Evolutionary conservation across 2,113 vertebrate species (phyloP).

Genomic region (Phyllostomus hastatus): DNA sequence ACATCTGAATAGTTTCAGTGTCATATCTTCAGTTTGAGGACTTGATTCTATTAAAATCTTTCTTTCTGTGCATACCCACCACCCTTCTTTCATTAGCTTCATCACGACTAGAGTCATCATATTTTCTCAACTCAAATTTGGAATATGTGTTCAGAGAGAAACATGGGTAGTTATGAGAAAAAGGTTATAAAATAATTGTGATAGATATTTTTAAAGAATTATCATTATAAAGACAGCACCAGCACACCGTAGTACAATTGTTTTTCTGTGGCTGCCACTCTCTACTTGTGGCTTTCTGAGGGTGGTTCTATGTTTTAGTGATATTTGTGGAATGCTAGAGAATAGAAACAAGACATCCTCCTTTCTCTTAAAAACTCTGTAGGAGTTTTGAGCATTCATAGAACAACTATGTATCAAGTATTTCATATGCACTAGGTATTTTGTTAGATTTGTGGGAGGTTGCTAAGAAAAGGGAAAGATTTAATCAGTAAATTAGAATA

Average conservation of each 20-base stretch:
- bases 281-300: not conserved
- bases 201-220: not conserved
- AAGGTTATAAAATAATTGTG: not conserved
- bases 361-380: not conserved
- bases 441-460: not conserved
- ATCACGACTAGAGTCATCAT: not conserved
- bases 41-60: not conserved
- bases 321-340: not conserved
- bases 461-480: not conserved
- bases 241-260: not conserved
- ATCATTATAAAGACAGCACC: not conserved
- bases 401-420: not conserved
- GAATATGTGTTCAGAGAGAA: not conserved
- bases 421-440: not conserved
- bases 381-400: not conserved
- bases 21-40: not conserved
- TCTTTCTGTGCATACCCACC: not conserved
- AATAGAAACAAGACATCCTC: not conserved
- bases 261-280: not conserved
- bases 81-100: not conserved
- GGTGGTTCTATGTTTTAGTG: not conserved
- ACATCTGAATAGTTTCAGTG: not conserved
- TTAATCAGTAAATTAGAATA: not conserved
- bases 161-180: not conserved
- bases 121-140: constrained; percentile 15